These are phyloP conservation scores for Erithacus rubecula DNA, from an alignment of 2,797 vertebrate genomes.

Conservation along the genomic window DNA sequence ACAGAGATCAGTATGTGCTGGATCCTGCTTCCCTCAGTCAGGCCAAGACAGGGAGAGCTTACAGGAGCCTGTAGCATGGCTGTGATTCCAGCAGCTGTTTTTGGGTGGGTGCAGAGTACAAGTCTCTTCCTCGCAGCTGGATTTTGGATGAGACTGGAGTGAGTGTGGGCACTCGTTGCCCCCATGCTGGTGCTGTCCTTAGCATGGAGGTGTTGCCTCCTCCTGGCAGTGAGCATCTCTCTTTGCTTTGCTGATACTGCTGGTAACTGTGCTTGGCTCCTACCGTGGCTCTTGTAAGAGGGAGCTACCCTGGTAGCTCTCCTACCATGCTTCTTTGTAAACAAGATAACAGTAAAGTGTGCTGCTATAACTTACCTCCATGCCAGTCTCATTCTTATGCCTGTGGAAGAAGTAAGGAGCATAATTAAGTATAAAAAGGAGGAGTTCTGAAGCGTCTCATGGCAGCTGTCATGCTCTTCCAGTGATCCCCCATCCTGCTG, in stretches of 20 bases:
- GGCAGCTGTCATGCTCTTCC: not conserved
- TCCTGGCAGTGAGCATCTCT: fast-evolving
- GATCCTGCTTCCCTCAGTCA: not conserved
- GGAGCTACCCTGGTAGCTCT: too few species aligned
- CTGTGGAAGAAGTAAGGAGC: not conserved
- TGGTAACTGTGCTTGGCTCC: not conserved
- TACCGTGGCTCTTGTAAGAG: not conserved
- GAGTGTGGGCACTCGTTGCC: fast-evolving
- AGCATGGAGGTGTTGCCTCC: not conserved
- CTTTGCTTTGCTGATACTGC: not conserved
- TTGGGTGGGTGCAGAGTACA: not conserved
- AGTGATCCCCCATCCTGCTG: not conserved
- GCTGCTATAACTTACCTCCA: not conserved
- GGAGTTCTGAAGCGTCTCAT: not conserved
- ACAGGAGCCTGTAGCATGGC: not conserved
- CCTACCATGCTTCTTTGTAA: not conserved
- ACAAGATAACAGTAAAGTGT: not conserved
- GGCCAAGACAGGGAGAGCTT: not conserved
- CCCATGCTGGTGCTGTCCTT: fast-evolving
- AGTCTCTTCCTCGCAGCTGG: fast-evolving
- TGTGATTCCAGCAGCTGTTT: not conserved
- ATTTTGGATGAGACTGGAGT: not conserved
- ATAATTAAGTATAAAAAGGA: not conserved
- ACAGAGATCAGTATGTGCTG: not conserved
- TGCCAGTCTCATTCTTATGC: not conserved